Conservation (phyloP, 2,888 invertebrate genomes). For the Drosophila cognata region DNA sequence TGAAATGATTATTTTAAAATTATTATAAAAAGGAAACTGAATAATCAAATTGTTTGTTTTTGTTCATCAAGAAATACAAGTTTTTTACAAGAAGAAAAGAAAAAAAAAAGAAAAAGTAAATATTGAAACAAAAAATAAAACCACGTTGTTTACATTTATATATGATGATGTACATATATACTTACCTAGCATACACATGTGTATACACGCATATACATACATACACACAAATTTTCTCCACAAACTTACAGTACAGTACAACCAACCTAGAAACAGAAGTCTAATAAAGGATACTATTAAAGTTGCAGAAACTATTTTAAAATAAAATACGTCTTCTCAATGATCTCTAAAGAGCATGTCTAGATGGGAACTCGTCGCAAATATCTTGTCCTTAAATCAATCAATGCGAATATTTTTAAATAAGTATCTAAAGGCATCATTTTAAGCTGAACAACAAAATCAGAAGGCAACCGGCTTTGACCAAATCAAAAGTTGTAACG, state of each 20-base stretch:
- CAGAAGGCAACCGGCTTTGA: neutral
- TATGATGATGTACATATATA: constrained; percentile 26
- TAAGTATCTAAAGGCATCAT: neutral
- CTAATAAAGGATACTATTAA: constrained; percentile 74
- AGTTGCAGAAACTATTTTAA: constrained; percentile 72
- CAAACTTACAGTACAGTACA: constrained; percentile 54
- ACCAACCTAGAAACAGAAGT: constrained; percentile 54
- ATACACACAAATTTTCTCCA: constrained; percentile 23
- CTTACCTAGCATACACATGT: constrained; percentile 9
- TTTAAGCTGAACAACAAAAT: neutral
- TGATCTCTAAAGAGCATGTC: neutral
- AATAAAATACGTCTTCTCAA: constrained; percentile 38
- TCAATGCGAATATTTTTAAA: neutral
- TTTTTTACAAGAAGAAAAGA: constrained; percentile 73
- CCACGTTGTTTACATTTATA: constrained; percentile 71
- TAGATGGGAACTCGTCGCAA: neutral
- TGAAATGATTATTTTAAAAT: constrained; percentile 73
- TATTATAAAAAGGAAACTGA: constrained; percentile 64
- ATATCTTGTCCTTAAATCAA: neutral
- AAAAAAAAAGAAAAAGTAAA: constrained; percentile 56
- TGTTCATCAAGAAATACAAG: constrained; percentile 76
- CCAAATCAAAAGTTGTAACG: neutral
- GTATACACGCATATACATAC: constrained; percentile 10
- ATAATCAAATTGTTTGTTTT: constrained; percentile 78
- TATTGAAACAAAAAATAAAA: constrained; percentile 65